Evolutionary conservation across 2,113 vertebrate genomes (phyloP).

Genomic region (Calyptommatus sinebrachiatus): DNA sequence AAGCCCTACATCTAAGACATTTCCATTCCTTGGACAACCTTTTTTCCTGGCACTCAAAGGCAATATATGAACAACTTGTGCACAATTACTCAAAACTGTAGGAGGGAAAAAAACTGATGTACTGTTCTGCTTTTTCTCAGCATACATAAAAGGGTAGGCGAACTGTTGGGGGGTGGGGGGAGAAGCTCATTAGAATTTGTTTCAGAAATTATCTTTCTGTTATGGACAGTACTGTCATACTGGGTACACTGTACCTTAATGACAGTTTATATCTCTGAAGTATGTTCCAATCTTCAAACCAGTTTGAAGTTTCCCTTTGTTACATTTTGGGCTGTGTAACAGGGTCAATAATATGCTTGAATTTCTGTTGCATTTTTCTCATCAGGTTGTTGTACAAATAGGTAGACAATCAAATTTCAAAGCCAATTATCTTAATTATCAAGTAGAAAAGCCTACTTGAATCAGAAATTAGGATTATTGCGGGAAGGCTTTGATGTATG

Average conservation of each 20-base stretch:
- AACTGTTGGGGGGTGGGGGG: not conserved
- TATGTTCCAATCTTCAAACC: not conserved
- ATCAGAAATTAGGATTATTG: too few species aligned
- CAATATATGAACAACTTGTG: not conserved
- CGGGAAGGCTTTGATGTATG: too few species aligned
- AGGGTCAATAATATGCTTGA: too few species aligned
- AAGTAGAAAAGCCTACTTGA: too few species aligned
- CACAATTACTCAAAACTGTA: not conserved
- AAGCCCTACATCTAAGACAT: not conserved
- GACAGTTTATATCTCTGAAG: too few species aligned
- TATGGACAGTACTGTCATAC: not conserved
- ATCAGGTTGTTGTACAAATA: too few species aligned
- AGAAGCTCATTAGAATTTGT: not conserved
- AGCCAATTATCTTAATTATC: too few species aligned
- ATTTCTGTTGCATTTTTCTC: too few species aligned
- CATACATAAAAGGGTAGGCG: not conserved
- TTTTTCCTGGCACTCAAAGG: too few species aligned
- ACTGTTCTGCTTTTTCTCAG: not conserved
- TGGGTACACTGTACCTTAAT: not conserved
- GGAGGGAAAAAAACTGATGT: not conserved
- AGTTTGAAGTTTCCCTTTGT: constrained; percentile 35
- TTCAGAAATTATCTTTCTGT: not conserved
- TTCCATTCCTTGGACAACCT: too few species aligned
- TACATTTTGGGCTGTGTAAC: constrained; percentile 20
- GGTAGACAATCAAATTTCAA: too few species aligned